phyloP scores from a whole-genome alignment of 2,113 vertebrate genomes.

The Gymnarchus niloticus region DNA sequence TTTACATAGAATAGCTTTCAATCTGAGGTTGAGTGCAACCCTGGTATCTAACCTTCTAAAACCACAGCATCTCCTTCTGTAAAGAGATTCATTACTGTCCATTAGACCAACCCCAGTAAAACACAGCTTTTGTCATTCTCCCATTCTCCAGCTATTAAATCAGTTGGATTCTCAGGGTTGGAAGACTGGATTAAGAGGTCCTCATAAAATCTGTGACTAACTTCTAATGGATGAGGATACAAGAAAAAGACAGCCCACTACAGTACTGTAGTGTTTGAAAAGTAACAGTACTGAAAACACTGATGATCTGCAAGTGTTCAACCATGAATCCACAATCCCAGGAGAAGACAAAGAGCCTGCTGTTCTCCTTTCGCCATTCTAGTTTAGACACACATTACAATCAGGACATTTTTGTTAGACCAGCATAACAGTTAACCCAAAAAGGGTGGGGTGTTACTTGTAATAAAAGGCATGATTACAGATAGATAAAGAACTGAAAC shows the following conservation, averaged over 20 bases:
- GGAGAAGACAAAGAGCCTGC: not conserved
- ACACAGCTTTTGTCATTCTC: not conserved
- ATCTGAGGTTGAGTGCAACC: not conserved
- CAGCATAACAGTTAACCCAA: not conserved
- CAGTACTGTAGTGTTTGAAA: not conserved
- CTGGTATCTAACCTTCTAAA: not conserved
- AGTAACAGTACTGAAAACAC: not conserved
- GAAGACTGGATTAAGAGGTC: not conserved
- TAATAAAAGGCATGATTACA: not conserved
- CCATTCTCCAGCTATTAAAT: not conserved
- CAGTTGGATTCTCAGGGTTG: not conserved
- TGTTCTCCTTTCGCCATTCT: no score
- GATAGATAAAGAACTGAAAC: not conserved
- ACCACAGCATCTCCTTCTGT: not conserved
- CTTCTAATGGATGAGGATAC: not conserved
- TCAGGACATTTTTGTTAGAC: no score
- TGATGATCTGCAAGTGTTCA: not conserved
- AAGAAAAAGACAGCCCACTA: not conserved
- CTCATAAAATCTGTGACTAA: not conserved
- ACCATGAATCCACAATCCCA: not conserved
- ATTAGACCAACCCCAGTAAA: not conserved
- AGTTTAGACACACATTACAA: no score
- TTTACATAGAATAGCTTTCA: not conserved
- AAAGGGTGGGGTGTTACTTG: not conserved
- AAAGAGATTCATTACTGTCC: not conserved